phyloP scores from a whole-genome alignment of 2,888 invertebrate species.

The Harpagoxenus sublaevis region DNA sequence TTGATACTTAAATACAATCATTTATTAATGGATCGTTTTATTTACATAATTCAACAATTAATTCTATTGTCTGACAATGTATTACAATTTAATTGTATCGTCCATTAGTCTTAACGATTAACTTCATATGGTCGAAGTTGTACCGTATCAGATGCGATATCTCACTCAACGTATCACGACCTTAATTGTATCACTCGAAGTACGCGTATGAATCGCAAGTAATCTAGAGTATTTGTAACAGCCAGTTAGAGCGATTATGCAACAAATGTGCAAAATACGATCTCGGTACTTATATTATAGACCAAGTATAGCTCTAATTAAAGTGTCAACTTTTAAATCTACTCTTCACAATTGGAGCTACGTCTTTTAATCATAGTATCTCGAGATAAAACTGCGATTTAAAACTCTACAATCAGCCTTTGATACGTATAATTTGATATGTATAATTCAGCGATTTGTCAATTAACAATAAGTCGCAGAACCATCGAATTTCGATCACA shows the following conservation, averaged over 20 bases:
- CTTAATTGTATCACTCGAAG: not conserved
- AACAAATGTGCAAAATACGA: not conserved
- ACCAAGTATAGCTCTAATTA: not conserved
- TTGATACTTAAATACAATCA: not conserved
- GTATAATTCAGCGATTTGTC: not conserved
- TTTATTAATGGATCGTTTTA: slow-evolving; percentile 12
- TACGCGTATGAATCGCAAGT: not conserved
- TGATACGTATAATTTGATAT: not conserved
- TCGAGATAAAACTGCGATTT: not conserved
- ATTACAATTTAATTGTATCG: slow-evolving; percentile 30
- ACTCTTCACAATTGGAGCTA: not conserved
- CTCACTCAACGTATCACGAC: slow-evolving; percentile 28
- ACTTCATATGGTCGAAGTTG: not conserved
- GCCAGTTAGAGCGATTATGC: not conserved
- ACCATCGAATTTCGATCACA: not conserved
- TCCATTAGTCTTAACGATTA: slow-evolving; percentile 10
- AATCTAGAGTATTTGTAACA: slow-evolving; percentile 34
- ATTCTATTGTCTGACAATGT: not conserved
- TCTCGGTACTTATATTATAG: slow-evolving; percentile 7
- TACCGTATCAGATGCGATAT: slow-evolving; percentile 1
- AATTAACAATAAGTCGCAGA: not conserved
- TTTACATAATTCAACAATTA: slow-evolving; percentile 27
- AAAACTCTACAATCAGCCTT: not conserved
- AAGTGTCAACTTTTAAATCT: not conserved
- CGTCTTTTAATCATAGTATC: not conserved